Base-by-base conservation (phyloP, 2,113 vertebrate species). In the Opisthocomus hoazin region DNA sequence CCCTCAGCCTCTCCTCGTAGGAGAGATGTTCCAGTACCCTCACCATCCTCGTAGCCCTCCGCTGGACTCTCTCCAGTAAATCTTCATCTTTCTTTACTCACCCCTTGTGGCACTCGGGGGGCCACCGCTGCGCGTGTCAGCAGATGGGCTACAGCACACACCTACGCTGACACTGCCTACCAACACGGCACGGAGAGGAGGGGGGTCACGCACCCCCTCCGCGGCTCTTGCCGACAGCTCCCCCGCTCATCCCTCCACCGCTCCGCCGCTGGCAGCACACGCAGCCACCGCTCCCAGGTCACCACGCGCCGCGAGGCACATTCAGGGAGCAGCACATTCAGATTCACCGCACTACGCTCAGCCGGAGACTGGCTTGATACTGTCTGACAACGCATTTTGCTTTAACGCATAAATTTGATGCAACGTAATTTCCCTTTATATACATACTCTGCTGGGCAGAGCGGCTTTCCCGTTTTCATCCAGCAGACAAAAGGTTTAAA, bases 401-500 rank as follows among this genome's bases (percentile, higher is more conserved):
- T 90, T 45, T 71, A 93, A 53, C 4, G 5, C 48, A 27, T 58
- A 73, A 43, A 76, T 71, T 41, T 41, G 48, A 84, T 46, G 80
- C 61, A 37, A 36, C 18, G 57, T 57, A 61, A 91, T 82, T 91
- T 92, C 77, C 70, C 63, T 76, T 92, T 69, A 51, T 73, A 37
- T 23, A 57, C 2, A n/a, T 79, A 45, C 45, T 41, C 69, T 76
- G 56, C 16, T 64, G 73, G 68, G 24, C 65, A 65, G 60, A 84
- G 54, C 5, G 18, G 39, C 77, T 69, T 84, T 73, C n/a, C 65
- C 41, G 32, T 89, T 92, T 66, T 70, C 80, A 87, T 69, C 63
- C 85, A 66, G 63, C 66, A 91, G 77, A 90, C 76, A 92, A 84
- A 94, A 86, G 74, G 64, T 94, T 97, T 96, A 94, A 95, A 85